Evolutionary conservation across 1,140 invertebrate species (phyloP).

Genomic region (Trialeurodes vaporariorum): DNA sequence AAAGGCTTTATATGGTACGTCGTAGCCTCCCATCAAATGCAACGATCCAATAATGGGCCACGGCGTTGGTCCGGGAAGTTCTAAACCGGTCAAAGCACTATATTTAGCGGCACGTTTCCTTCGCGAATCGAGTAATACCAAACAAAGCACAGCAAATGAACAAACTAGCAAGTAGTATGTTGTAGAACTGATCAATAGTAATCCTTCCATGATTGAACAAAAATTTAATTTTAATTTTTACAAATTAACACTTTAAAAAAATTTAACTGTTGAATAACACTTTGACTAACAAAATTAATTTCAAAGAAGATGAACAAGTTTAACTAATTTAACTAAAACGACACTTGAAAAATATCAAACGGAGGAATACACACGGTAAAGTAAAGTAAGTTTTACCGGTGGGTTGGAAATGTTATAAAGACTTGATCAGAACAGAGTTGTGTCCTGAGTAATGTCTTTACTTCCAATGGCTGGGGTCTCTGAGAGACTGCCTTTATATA

Average conservation of each 20-base stretch:
- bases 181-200: not conserved
- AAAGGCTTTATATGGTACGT: conserved; percentile 52
- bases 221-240: too few relatives aligned
- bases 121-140: not conserved
- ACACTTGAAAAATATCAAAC: too few relatives aligned
- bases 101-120: not conserved
- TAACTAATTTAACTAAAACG: too few relatives aligned
- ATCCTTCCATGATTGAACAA: not conserved
- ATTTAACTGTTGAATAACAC: not conserved
- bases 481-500: not conserved
- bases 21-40: conserved; percentile 44
- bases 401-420: not conserved
- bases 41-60: conserved; percentile 48
- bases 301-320: too few relatives aligned
- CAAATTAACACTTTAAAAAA: not conserved
- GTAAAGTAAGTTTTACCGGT: not conserved
- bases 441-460: not conserved
- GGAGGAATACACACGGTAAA: too few relatives aligned
- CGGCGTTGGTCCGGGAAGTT: conserved; percentile 43
- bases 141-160: not conserved
- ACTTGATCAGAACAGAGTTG: not conserved
- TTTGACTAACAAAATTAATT: not conserved
- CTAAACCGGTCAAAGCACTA: conserved; percentile 7
- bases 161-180: not conserved
- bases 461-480: not conserved